phyloP scores from a whole-genome alignment of 2,888 invertebrate genomes.

The Ichneumoninae sp. region DNA sequence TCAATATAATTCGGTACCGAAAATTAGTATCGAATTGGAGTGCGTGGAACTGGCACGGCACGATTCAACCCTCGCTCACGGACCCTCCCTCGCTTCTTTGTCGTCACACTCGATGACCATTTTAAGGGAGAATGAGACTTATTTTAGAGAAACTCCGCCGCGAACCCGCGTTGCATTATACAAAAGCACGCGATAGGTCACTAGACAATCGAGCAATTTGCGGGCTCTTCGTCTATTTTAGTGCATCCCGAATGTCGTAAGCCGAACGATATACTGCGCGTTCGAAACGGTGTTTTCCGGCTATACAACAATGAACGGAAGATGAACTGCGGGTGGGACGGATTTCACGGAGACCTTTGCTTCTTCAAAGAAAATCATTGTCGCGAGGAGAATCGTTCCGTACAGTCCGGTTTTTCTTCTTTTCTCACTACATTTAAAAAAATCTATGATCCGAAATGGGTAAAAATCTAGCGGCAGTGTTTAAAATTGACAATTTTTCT shows the following conservation, averaged over 20 bases:
- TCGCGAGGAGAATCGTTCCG: neutral
- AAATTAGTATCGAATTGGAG: conserved; percentile 80
- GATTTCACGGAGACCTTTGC: conserved; percentile 1
- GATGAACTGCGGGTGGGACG: neutral
- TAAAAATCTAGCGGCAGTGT: neutral
- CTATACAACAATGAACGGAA: conserved; percentile 3
- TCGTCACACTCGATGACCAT: conserved; percentile 61
- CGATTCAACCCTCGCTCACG: neutral
- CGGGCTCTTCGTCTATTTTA: conserved; percentile 20
- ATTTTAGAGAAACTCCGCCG: conserved; percentile 1
- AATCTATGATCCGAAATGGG: neutral
- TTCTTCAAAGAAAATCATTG: conserved; percentile 2
- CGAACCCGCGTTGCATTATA: neutral
- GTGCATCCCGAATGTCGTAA: neutral
- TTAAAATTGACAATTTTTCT: neutral
- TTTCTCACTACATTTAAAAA: neutral
- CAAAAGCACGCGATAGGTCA: conserved; percentile 28
- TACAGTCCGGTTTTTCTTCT: neutral
- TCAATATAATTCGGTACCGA: conserved; percentile 81
- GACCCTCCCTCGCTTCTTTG: conserved; percentile 33
- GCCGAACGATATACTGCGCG: neutral
- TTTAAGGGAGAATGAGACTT: conserved; percentile 33
- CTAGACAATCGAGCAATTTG: conserved; percentile 53
- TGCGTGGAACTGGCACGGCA: conserved; percentile 3
- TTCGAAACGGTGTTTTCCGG: conserved; percentile 1